Base-by-base conservation (phyloP, 2,113 vertebrate species). In the Actinemys pallida region DNA sequence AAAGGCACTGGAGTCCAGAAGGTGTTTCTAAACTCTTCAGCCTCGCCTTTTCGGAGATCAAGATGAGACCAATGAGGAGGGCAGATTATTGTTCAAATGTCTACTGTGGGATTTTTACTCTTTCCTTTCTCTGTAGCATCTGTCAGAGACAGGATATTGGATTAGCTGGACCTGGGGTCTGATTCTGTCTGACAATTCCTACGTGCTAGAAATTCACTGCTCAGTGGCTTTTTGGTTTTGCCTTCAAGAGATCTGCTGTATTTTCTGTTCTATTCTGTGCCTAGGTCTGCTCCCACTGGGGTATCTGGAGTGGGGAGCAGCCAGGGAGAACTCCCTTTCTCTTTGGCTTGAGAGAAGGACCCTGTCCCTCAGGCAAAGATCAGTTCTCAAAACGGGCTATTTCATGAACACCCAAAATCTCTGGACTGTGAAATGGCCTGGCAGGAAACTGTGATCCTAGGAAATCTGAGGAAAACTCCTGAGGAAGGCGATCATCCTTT, bases 331-430 rank as follows among this genome's bases (percentile, higher is more conserved):
- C 25, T 47, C 25, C 24, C n/a, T 69, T 76, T 76, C 72, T 13
- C 39, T 45, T 76, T 27, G 25, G 20, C 39, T 20, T 20, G 10
- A 39, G n/a, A 75, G 49, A 31, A 42, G 81, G 35, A 35, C 25
- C 27, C 45, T 11, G n/a, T 42, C 13, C 39, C 75, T 27, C 42
- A 27, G 24, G 75, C 42, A 45, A 39, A 35, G 1, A 1, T 12
- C 4, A 8, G 3, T 12, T 53, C 27, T 78, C 17, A 2, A 5
- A 22, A 7, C 39, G 29, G 76, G 11, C 31, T 16, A 0, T 16
- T n/a, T 72, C 24, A 59, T 10, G 6, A 25, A 2, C 1, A 0
- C 45, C 4, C 79, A 17, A 16, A 65, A 56, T 47, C 53, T 2
- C 0, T 2, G 49, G 25, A 56, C 81, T 80, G 81, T 42, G 11